Evolutionary conservation across 2,888 invertebrate species (phyloP).

Genomic region (Ernsta delagoae): DNA sequence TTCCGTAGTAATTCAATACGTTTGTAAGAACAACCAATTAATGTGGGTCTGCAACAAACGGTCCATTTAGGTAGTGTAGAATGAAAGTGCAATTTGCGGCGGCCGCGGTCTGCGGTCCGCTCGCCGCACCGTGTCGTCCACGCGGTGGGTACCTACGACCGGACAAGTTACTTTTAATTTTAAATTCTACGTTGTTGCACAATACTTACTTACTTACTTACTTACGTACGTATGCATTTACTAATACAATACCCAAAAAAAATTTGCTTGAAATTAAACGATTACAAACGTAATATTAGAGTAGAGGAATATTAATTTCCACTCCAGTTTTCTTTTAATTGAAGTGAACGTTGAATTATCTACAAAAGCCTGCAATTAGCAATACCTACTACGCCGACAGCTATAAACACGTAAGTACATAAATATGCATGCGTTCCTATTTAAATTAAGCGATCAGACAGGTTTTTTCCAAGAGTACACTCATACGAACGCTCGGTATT

Average conservation of each 20-base stretch:
- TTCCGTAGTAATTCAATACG: too few species aligned
- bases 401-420: conserved; percentile 17
- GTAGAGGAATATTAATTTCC: background rate
- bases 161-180: too few species aligned
- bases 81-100: conserved; percentile 69
- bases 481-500: conserved; percentile 58
- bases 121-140: conserved; percentile 12
- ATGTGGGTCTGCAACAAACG: conserved; percentile 53
- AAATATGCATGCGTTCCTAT: conserved; percentile 31
- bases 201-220: too few species aligned
- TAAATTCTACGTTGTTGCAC: too few species aligned
- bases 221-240: too few species aligned
- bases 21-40: too few species aligned
- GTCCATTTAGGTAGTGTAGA: conserved; percentile 56
- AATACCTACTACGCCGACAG: conserved; percentile 20
- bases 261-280: too few species aligned
- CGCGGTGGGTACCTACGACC: background rate
- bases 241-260: background rate
- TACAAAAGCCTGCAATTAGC: conserved; percentile 26
- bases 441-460: conserved; percentile 32
- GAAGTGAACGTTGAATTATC: background rate
- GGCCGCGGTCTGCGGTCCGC: conserved; percentile 45
- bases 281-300: background rate
- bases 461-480: conserved; percentile 40
- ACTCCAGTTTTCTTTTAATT: background rate